These are phyloP conservation scores for Ryuthela nishihirai DNA, from an alignment of 2,888 invertebrate genomes.

Conservation along the genomic window DNA sequence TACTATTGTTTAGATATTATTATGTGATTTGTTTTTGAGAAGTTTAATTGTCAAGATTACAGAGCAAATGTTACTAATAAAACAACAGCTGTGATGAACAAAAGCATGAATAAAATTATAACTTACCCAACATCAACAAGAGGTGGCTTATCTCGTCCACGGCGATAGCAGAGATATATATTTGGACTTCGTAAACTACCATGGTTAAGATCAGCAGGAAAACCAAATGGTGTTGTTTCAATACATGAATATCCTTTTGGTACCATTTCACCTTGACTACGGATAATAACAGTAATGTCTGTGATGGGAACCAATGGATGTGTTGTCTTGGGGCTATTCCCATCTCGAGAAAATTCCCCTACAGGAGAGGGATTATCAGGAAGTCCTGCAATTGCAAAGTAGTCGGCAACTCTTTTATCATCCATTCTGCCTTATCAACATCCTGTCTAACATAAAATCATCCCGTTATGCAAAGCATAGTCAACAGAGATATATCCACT, in stretches of 20 bases:
- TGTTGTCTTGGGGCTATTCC: constrained; percentile 70
- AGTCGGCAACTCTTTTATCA: constrained; percentile 72
- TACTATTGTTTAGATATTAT: too few species aligned
- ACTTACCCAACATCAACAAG: constrained; percentile 92
- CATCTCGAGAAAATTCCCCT: constrained; percentile 57
- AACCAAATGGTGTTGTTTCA: constrained; percentile 71
- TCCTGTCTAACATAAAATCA: constrained; percentile 3
- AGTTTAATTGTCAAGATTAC: too few species aligned
- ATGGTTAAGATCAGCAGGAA: constrained; percentile 94
- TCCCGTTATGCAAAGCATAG: too few species aligned
- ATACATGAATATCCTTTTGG: constrained; percentile 72
- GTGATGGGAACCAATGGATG: constrained; percentile 89
- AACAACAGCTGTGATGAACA: too few species aligned
- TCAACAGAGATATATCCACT: too few species aligned
- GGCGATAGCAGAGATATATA: constrained; percentile 84
- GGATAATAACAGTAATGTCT: constrained; percentile 89
- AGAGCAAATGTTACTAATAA: too few species aligned
- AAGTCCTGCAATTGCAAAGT: constrained; percentile 96
- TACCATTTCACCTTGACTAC: constrained; percentile 76
- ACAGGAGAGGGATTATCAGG: constrained; percentile 73
- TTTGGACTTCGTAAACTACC: constrained; percentile 91
- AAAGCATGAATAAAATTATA: too few species aligned
- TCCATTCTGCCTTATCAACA: constrained; percentile 39
- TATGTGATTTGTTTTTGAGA: too few species aligned
- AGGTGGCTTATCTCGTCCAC: constrained; percentile 92